Conservation (phyloP, 2,113 vertebrate species). For the Serilophus lunatus region DNA sequence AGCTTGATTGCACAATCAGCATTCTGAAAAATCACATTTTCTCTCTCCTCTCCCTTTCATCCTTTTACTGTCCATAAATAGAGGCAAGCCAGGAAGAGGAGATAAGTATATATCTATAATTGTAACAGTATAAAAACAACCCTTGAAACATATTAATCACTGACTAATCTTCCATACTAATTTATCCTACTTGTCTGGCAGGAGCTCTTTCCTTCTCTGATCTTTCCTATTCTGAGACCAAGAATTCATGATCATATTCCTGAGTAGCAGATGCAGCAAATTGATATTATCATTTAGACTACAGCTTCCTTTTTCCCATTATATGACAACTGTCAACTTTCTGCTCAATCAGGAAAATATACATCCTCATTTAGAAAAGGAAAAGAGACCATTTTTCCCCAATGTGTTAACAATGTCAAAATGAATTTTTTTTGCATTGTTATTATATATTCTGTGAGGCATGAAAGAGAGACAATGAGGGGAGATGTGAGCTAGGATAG, state of each 20-base stretch:
- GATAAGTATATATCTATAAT: constrained; percentile 60
- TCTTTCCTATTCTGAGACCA: constrained; percentile 50
- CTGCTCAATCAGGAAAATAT: neutral
- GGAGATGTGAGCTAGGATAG: neutral
- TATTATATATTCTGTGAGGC: neutral
- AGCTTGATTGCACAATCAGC: constrained; percentile 51
- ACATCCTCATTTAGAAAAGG: neutral
- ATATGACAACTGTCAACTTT: constrained; percentile 1
- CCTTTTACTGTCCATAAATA: constrained; percentile 53
- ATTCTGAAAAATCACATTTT: constrained; percentile 40
- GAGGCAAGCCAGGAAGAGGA: constrained; percentile 40
- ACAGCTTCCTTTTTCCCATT: constrained; percentile 37
- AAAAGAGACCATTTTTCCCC: neutral
- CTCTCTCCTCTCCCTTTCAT: constrained; percentile 14
- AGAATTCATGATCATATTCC: constrained; percentile 22
- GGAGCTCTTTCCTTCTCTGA: constrained; percentile 28
- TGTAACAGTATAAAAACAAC: constrained; percentile 45
- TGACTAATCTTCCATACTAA: constrained; percentile 57
- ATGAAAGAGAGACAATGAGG: neutral
- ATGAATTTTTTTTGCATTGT: neutral
- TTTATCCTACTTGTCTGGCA: constrained; percentile 54
- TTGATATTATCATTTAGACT: neutral
- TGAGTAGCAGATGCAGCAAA: constrained; percentile 32
- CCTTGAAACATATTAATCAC: constrained; percentile 62
- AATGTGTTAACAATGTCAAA: neutral